Conservation (phyloP, 2,113 vertebrate genomes). For the Steatornis caripensis region DNA sequence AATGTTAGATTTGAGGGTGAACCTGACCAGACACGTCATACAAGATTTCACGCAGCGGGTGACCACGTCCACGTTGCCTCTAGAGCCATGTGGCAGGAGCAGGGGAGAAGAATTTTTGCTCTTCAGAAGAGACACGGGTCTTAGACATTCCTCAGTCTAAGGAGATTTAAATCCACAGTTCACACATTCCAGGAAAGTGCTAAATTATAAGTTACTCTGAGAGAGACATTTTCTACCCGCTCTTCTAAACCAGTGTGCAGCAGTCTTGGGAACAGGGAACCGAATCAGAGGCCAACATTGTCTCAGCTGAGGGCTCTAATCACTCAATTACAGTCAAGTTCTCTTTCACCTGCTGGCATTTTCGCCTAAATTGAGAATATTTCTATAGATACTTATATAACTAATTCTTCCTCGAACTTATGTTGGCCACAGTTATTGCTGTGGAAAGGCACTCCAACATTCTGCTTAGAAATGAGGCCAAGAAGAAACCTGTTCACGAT, state of each 20-base stretch:
- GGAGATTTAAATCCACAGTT: background rate
- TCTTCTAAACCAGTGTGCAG: background rate
- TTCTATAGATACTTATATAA: background rate
- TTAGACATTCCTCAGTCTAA: background rate
- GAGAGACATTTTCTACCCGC: background rate
- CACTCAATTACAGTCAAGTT: background rate
- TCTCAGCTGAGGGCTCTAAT: background rate
- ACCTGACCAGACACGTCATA: background rate
- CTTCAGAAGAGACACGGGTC: background rate
- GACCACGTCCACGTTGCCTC: background rate
- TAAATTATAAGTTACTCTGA: background rate
- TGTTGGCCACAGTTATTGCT: background rate
- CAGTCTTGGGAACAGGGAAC: background rate
- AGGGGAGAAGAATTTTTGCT: background rate
- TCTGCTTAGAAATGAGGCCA: background rate
- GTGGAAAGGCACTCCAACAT: background rate
- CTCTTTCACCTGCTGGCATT: background rate
- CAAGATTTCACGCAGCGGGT: background rate
- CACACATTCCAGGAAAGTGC: background rate
- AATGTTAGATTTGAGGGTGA: background rate
- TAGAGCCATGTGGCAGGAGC: background rate
- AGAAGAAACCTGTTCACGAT: background rate
- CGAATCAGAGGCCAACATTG: background rate
- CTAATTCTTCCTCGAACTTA: background rate
- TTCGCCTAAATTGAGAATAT: background rate